Conservation (phyloP, 2,797 vertebrate genomes). For the Sparus aurata region DNA sequence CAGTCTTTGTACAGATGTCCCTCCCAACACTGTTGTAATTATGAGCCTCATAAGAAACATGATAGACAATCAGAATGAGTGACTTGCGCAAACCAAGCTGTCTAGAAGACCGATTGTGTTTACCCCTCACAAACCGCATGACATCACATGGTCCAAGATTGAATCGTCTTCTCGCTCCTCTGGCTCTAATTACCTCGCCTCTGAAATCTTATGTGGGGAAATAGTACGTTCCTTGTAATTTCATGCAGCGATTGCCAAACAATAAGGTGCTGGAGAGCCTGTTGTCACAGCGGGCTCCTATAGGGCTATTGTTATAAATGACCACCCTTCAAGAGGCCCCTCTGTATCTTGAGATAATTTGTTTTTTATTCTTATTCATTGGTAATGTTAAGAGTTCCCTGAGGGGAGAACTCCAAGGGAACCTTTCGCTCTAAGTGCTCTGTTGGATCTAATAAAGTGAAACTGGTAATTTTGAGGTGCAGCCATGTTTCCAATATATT, state of each 20-base stretch:
- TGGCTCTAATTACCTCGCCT: slow-evolving; percentile 77
- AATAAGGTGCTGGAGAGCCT: slow-evolving; percentile 48
- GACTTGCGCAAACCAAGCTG: slow-evolving; percentile 76
- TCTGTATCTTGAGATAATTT: slow-evolving; percentile 2
- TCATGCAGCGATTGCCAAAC: slow-evolving; percentile 61
- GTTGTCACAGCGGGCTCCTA: slow-evolving; percentile 38
- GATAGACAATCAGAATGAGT: slow-evolving; percentile 72
- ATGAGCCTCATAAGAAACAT: slow-evolving; percentile 69
- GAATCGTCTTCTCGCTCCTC: slow-evolving; percentile 70
- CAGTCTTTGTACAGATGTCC: slow-evolving; percentile 67
- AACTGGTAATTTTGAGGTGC: slow-evolving; percentile 8
- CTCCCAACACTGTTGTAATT: slow-evolving; percentile 69
- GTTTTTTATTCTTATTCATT: neutral
- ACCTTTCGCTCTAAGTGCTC: neutral
- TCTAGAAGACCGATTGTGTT: slow-evolving; percentile 78
- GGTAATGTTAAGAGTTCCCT: slow-evolving; percentile 1
- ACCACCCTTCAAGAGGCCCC: slow-evolving; percentile 4
- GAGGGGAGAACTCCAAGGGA: neutral
- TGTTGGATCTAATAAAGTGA: slow-evolving; percentile 16
- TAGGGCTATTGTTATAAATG: slow-evolving; percentile 27
- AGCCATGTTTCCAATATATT: slow-evolving; percentile 27
- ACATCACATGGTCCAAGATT: slow-evolving; percentile 67
- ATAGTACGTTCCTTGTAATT: slow-evolving; percentile 52
- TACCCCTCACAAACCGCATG: slow-evolving; percentile 70
- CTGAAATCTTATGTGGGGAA: slow-evolving; percentile 59